Conservation (phyloP, 2,113 vertebrate genomes). For the Crypturellus undulatus region DNA sequence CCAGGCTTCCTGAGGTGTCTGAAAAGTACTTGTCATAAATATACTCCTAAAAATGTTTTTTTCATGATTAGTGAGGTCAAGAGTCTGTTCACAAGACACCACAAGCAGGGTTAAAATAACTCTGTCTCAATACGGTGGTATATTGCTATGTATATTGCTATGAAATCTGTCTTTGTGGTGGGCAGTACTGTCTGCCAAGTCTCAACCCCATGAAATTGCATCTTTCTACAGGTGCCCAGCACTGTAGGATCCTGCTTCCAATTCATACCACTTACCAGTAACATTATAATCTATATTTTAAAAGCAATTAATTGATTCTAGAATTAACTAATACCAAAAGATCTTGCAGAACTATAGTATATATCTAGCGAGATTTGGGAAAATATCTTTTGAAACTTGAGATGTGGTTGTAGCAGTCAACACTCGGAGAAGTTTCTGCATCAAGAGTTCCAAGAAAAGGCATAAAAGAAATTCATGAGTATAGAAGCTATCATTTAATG, state of each 20-base stretch:
- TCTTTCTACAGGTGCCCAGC: background rate
- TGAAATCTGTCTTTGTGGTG: background rate
- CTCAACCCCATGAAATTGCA: background rate
- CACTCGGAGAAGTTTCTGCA: accelerated
- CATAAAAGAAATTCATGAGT: background rate
- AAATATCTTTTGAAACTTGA: background rate
- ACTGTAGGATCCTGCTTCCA: background rate
- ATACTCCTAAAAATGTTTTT: background rate
- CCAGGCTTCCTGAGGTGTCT: background rate
- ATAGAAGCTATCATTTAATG: background rate
- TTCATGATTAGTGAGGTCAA: background rate
- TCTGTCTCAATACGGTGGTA: background rate
- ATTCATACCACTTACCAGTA: background rate
- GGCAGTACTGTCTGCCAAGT: background rate
- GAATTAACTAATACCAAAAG: background rate
- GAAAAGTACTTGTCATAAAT: background rate
- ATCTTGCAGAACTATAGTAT: background rate
- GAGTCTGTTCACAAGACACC: background rate
- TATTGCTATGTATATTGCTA: background rate
- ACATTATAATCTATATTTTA: background rate
- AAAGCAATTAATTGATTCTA: background rate
- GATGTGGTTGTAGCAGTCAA: background rate
- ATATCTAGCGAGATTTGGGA: background rate
- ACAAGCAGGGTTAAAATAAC: background rate
- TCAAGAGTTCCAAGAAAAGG: background rate